These are phyloP conservation scores for Exaiptasia diaphana DNA, from an alignment of 64 coral and sea anemone genomes.

Conservation along the genomic window DNA sequence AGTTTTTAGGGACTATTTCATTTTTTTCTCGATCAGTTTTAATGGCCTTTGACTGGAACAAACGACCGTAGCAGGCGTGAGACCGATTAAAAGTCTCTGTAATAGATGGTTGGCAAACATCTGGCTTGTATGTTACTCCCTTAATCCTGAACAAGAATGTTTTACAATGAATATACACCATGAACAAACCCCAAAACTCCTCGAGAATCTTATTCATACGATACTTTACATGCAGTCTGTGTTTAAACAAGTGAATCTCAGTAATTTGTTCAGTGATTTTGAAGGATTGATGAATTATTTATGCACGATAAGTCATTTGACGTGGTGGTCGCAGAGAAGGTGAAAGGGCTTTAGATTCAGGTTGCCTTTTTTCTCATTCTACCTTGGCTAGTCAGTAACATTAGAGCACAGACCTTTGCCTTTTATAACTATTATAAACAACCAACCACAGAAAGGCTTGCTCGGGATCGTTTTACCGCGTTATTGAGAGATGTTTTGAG, in stretches of 20 bases:
- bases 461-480: too few relatives aligned
- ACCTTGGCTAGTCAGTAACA: neutral
- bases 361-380: neutral
- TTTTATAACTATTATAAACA: too few relatives aligned
- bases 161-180: neutral
- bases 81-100: too few relatives aligned
- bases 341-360: neutral
- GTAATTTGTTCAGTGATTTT: too few relatives aligned
- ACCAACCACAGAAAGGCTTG: too few relatives aligned
- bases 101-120: neutral
- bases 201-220: neutral
- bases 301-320: neutral
- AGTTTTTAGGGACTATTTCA: too few relatives aligned
- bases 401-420: neutral
- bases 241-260: neutral
- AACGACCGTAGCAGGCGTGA: too few relatives aligned
- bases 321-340: neutral
- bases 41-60: too few relatives aligned
- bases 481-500: too few relatives aligned
- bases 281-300: constrained; percentile 6
- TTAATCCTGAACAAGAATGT: neutral
- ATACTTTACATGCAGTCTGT: neutral
- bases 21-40: too few relatives aligned
- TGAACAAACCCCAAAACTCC: too few relatives aligned
- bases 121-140: neutral